Base-by-base conservation (phyloP, 1,140 invertebrate species). In the Planococcus citri region DNA sequence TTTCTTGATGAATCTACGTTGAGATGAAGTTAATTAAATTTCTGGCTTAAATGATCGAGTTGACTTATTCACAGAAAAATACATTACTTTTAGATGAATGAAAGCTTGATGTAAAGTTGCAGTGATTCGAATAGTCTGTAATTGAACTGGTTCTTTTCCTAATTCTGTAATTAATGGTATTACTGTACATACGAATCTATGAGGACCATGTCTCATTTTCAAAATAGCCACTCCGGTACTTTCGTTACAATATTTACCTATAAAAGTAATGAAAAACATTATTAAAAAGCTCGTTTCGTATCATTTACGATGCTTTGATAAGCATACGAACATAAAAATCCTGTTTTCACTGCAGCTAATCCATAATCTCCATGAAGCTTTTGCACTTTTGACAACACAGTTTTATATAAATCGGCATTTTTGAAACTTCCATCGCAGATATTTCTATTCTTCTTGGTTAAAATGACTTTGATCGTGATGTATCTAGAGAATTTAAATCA, bases 171-270 rank as follows among this genome's bases (percentile, higher is more conserved):
- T 82, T 72, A 84, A 79, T 27, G 88, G 87, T 73, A 91, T 76
- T 70, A 81, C 79, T 74, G 84, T 86, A 0, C 86, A 79, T 6
- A 90, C 79, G 77, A 88, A 84, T 75, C 79, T 82, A 73, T 91
- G 88, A 9, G 88, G 87, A 1, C 87, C 86, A 78, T 89, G 88
- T 72, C 87, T 78, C 27, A 81, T 81, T 75, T 86, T 81, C 68
- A 91, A 80, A 21, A 91, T 81, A 0, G 85, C 87, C 73, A 90
- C 86, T 80, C 83, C 84, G 1, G 88, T 90, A 57, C 83, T 81
- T 71, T 83, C 79, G 78, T 91, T 90, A 73, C 86, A 89, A 79
- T 90, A 91, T 81, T 88, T 90, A 27, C 87, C 86, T 78, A 80
- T 33, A 12, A n/a, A n/a, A n/a, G n/a, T n/a, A n/a, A n/a, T n/a